A percentile compares a stretch with the other conserved stretches of the same genome.
phyloP scores from a whole-genome alignment of 1,140 invertebrate genomes.

The Eulimnadia texana region DNA sequence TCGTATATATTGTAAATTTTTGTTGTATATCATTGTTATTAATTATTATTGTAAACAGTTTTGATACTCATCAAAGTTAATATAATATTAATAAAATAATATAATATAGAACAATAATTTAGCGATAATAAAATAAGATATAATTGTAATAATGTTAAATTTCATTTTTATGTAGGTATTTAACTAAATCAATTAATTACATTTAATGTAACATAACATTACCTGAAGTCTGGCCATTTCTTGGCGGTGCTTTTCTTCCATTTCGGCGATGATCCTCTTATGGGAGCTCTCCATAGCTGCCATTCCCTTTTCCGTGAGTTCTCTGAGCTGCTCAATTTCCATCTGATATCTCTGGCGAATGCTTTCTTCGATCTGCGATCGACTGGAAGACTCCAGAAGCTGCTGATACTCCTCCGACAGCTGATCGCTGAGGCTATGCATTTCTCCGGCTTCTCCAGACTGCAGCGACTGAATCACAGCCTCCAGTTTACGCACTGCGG shows the following conservation, averaged over 20 bases:
- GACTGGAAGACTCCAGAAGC: constrained; percentile 8
- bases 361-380: constrained; percentile 36
- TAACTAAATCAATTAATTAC: too few relatives aligned
- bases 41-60: too few relatives aligned
- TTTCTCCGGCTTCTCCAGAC: not conserved
- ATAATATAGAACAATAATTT: too few relatives aligned
- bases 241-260: constrained; percentile 66
- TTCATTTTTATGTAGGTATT: too few relatives aligned
- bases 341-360: constrained; percentile 61
- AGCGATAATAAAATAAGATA: too few relatives aligned
- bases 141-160: too few relatives aligned
- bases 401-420: constrained; percentile 18
- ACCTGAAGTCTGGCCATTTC: constrained; percentile 48
- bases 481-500: not conserved
- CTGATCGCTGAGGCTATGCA: not conserved
- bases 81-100: too few relatives aligned
- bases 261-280: constrained; percentile 61
- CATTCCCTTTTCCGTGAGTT: constrained; percentile 70
- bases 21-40: too few relatives aligned
- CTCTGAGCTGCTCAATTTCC: constrained; percentile 61
- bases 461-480: not conserved
- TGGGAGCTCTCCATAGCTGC: constrained; percentile 76
- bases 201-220: too few relatives aligned
- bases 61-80: too few relatives aligned
- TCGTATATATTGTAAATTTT: too few relatives aligned